Conservation (phyloP, 2,797 vertebrate species). For the Enteromius afrohamiltoni region DNA sequence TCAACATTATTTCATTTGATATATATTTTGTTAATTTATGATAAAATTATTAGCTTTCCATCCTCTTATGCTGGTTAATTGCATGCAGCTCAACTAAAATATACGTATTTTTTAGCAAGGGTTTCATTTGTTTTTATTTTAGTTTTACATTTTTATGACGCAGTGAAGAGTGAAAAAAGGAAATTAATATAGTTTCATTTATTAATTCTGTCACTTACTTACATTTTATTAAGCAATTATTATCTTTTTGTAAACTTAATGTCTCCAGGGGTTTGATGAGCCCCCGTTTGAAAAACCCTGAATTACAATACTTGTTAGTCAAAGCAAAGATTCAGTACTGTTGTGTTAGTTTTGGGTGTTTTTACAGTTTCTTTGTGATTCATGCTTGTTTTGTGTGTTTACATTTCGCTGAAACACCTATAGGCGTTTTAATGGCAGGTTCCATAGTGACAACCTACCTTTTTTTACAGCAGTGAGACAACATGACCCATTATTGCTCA, state of each 20-base stretch:
- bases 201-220: background rate
- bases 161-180: background rate
- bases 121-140: background rate
- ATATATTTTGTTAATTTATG: no score
- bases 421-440: background rate
- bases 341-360: background rate
- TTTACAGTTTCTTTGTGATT: background rate
- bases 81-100: background rate
- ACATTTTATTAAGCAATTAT: background rate
- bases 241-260: background rate
- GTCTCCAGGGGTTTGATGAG: background rate
- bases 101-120: background rate
- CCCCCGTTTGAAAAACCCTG: background rate
- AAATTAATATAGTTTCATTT: background rate
- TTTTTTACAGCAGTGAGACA: background rate
- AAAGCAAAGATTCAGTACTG: background rate
- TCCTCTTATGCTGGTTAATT: background rate
- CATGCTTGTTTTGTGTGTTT: background rate
- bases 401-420: background rate
- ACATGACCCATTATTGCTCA: background rate
- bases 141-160: background rate
- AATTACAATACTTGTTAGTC: background rate
- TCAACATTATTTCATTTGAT: no score
- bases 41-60: background rate
- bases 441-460: no score